A percentile compares a stretch with the other conserved stretches of the same genome.
phyloP scores from a whole-genome alignment of 2,888 invertebrate species.

The Allacma fusca region DNA sequence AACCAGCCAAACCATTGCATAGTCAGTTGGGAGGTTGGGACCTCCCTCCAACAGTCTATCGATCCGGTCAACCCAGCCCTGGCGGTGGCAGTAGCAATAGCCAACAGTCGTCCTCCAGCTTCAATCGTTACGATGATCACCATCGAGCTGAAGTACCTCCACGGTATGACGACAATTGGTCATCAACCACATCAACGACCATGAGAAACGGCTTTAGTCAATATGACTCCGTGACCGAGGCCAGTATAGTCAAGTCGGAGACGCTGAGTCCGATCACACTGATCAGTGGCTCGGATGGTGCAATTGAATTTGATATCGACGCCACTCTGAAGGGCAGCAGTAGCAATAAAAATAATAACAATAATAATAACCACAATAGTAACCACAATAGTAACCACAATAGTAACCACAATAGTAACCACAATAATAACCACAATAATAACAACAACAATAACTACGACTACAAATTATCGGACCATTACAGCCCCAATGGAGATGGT shows the following conservation, averaged over 20 bases:
- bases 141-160: no score
- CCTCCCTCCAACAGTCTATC: constrained; percentile 28
- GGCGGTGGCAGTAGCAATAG: neutral
- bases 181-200: constrained; percentile 26
- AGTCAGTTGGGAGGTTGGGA: constrained; percentile 50
- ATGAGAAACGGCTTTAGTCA: constrained; percentile 35
- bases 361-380: neutral
- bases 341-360: neutral
- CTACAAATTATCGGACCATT: constrained; percentile 35
- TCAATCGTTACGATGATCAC: constrained; percentile 37
- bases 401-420: neutral
- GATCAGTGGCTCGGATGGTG: constrained; percentile 20
- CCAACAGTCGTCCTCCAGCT: neutral
- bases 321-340: neutral
- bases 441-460: constrained; percentile 30
- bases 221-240: constrained; percentile 30
- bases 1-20: constrained; percentile 36
- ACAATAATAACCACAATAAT: neutral
- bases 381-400: neutral
- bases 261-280: constrained; percentile 27
- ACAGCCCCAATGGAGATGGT: constrained; percentile 19
- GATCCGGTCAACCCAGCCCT: constrained; percentile 1
- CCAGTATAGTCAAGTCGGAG: constrained; percentile 37
- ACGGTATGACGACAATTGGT: constrained; percentile 13
- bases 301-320: constrained; percentile 44